Evolutionary conservation across 2,888 invertebrate genomes (phyloP).

Genomic region (Halictus quadricinctus): DNA sequence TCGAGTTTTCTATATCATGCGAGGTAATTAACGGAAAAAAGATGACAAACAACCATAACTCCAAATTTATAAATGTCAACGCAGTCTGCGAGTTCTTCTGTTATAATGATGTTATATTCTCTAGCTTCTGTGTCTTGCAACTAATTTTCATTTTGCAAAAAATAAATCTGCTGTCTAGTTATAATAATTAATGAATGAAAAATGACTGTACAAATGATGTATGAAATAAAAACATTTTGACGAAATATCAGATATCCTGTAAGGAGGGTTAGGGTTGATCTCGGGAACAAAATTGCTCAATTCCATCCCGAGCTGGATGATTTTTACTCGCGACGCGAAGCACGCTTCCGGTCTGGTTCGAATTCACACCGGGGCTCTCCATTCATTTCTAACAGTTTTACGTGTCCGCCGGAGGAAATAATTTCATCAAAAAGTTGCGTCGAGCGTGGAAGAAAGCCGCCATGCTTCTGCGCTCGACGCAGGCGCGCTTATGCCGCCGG

Average conservation of each 20-base stretch:
- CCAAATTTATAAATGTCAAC: background rate
- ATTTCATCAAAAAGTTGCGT: conserved; percentile 77
- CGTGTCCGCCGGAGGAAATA: conserved; percentile 65
- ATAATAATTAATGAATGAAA: background rate
- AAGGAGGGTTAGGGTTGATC: background rate
- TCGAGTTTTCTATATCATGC: background rate
- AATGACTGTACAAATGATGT: background rate
- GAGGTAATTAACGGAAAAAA: background rate
- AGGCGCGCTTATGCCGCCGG: conserved; percentile 52
- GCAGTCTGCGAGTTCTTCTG: background rate
- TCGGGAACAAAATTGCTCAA: conserved; percentile 10
- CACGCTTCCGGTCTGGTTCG: conserved; percentile 34
- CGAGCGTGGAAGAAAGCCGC: conserved; percentile 66
- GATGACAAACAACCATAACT: background rate
- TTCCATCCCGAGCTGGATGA: conserved; percentile 15
- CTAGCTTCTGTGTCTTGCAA: too few species aligned
- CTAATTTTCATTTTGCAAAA: too few species aligned
- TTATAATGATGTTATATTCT: background rate
- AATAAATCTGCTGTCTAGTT: too few species aligned
- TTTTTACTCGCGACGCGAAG: conserved; percentile 29
- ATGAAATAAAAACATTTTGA: background rate
- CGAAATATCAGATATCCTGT: background rate
- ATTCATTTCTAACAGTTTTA: conserved; percentile 49
- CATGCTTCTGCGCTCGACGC: conserved; percentile 70
- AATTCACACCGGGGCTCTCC: conserved; percentile 17